These are phyloP conservation scores for Phthorimaea operculella DNA, from an alignment of 1,140 invertebrate genomes.

Conservation along the genomic window DNA sequence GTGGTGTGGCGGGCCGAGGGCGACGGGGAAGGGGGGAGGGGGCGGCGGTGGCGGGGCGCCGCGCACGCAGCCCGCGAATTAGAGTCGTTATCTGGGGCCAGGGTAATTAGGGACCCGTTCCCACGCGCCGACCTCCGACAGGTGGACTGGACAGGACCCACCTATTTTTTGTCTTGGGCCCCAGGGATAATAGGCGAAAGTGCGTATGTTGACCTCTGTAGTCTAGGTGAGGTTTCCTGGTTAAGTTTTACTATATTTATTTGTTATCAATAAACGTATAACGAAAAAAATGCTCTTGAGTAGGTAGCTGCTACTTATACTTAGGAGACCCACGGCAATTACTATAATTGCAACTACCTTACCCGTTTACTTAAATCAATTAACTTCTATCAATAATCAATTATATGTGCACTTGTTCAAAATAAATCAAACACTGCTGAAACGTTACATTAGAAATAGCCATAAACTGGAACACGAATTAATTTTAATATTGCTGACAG, in stretches of 20 bases:
- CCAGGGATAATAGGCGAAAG: not conserved
- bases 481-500: conserved; percentile 43
- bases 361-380: not conserved
- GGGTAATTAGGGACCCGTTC: conserved; percentile 57
- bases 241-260: no score
- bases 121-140: conserved; percentile 43
- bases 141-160: conserved; percentile 21
- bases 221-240: no score
- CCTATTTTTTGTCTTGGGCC: not conserved
- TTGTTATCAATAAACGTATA: no score
- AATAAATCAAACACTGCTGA: conserved; percentile 42
- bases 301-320: no score
- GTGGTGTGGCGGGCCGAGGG: conserved; percentile 3
- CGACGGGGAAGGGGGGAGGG: no score
- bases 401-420: conserved; percentile 21
- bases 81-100: conserved; percentile 55
- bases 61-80: conserved; percentile 61
- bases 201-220: not conserved
- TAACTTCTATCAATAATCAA: conserved; percentile 3
- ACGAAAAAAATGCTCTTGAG: no score
- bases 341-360: no score
- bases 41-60: conserved; percentile 20
- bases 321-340: no score
- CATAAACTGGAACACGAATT: conserved; percentile 47
- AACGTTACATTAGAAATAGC: conserved; percentile 37